Percentiles rank a stretch among this genome's conserved stretches.
Evolutionary conservation across 2,113 vertebrate genomes (phyloP).

Genomic region (Lasiurus borealis): DNA sequence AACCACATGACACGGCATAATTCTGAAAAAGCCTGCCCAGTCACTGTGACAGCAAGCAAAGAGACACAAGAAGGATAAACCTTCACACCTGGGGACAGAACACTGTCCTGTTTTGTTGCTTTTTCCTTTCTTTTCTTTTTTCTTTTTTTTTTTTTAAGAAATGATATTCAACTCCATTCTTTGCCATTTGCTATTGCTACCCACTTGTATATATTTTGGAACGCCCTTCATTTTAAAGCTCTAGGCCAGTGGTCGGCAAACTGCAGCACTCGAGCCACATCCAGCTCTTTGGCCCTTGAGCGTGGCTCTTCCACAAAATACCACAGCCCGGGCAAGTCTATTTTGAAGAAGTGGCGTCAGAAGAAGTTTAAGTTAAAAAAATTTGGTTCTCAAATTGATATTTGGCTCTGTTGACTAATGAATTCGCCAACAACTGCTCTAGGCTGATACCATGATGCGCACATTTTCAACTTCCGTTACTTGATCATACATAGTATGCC

Average conservation of each 20-base stretch:
- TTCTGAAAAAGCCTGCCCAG: background rate
- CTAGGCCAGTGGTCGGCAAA: background rate
- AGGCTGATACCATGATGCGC: background rate
- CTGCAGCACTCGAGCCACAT: too few relatives aligned
- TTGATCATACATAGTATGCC: background rate
- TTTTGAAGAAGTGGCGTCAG: too few relatives aligned
- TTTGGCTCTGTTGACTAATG: too few relatives aligned
- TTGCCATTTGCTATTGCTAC: background rate
- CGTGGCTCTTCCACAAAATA: too few relatives aligned
- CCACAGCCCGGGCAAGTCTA: too few relatives aligned
- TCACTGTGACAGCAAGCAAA: fast-evolving
- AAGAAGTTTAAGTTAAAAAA: too few relatives aligned
- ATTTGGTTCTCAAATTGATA: too few relatives aligned
- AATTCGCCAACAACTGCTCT: too few relatives aligned
- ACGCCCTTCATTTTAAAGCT: background rate
- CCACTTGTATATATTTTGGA: background rate
- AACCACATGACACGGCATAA: background rate
- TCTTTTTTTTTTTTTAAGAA: background rate
- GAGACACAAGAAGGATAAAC: too few relatives aligned
- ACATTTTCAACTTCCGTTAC: background rate
- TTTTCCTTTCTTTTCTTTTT: background rate
- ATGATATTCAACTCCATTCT: background rate
- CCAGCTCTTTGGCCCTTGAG: too few relatives aligned
- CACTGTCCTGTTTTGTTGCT: too few relatives aligned
- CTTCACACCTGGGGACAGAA: background rate